These are phyloP conservation scores for Gnathonemus longibarbis DNA, from an alignment of 2,113 vertebrate species.

Conservation along the genomic window DNA sequence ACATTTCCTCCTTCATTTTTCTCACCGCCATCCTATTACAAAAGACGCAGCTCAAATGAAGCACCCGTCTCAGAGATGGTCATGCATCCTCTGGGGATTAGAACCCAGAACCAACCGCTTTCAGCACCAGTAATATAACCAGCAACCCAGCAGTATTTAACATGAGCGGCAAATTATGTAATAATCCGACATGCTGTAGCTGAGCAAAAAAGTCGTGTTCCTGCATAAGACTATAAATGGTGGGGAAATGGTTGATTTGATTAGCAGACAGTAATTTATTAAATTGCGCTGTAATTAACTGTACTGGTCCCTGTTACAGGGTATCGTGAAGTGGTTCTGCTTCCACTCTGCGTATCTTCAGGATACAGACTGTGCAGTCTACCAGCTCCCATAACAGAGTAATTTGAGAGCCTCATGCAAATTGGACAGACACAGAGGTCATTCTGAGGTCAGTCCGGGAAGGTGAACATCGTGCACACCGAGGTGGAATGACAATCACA, in stretches of 20 bases:
- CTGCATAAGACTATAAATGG: neutral
- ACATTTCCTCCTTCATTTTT: neutral
- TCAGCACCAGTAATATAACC: neutral
- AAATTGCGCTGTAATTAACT: neutral
- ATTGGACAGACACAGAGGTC: neutral
- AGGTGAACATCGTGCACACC: neutral
- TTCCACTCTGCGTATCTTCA: neutral
- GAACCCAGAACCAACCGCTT: neutral
- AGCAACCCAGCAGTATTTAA: neutral
- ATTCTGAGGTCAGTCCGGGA: neutral
- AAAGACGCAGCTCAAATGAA: neutral
- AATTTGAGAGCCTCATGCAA: neutral
- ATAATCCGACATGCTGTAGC: neutral
- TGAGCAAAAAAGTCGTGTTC: neutral
- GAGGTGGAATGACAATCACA: neutral
- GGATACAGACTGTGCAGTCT: neutral
- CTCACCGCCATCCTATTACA: neutral
- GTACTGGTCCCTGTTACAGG: neutral
- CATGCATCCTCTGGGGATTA: neutral
- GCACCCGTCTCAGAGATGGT: neutral
- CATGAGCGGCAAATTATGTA: neutral
- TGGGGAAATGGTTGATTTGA: neutral
- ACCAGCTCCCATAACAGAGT: neutral
- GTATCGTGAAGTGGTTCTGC: neutral
- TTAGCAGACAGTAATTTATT: conserved; percentile 6